Percentiles rank a stretch among this genome's conserved stretches.
Evolutionary conservation across 2,113 vertebrate genomes (phyloP).

Genomic region (Falcunculus frontatus): DNA sequence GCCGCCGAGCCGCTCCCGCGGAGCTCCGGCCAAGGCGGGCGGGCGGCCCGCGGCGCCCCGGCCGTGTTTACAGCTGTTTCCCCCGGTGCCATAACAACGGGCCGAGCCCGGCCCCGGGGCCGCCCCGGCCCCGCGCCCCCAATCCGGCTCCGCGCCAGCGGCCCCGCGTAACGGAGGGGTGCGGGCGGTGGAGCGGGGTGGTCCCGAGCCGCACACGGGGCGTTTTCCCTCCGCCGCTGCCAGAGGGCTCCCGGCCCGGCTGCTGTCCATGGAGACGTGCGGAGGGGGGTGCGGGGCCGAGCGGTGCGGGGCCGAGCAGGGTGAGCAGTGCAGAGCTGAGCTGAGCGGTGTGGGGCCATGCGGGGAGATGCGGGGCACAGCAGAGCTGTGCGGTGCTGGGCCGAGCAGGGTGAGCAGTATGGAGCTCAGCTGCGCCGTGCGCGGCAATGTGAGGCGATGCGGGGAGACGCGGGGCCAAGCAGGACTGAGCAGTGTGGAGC

Average conservation of each 20-base stretch:
- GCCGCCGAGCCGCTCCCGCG: background rate
- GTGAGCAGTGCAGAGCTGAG: background rate
- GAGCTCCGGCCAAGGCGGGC: background rate
- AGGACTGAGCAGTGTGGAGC: background rate
- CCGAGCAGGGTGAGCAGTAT: too few species aligned
- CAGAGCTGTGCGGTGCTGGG: background rate
- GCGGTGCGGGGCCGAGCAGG: background rate
- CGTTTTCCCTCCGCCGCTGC: background rate
- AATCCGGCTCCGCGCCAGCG: background rate
- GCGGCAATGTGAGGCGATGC: background rate
- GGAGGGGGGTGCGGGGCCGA: background rate
- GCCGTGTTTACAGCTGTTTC: slow-evolving; percentile 53
- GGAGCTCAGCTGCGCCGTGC: background rate
- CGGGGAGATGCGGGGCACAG: background rate
- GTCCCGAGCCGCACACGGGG: background rate
- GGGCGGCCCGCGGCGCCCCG: background rate
- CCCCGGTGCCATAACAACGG: slow-evolving; percentile 29
- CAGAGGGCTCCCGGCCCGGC: background rate
- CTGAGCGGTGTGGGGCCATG: background rate
- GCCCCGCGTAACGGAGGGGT: background rate
- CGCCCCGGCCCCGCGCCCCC: background rate
- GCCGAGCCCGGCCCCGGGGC: background rate
- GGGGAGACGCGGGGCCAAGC: background rate
- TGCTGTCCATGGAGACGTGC: slow-evolving; percentile 37
- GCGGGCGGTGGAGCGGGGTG: background rate